A percentile compares a stretch with the other conserved stretches of the same genome.
Evolutionary conservation across 1,140 invertebrate species (phyloP).

Genomic region (Sminthurinus signatus): DNA sequence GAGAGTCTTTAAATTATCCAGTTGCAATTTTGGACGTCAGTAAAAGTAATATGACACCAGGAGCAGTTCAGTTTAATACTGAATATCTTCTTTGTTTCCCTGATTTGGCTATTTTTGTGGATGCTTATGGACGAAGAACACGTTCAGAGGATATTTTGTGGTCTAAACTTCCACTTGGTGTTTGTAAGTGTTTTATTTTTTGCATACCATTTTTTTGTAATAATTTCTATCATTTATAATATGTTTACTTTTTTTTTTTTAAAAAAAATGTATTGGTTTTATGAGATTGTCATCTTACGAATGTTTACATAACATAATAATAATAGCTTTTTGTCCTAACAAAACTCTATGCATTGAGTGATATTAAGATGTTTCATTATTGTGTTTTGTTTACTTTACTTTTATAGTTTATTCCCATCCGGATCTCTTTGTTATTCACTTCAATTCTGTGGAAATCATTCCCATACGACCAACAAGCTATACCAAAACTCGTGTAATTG

Average conservation of each 20-base stretch:
- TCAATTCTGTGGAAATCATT: slow-evolving; percentile 59
- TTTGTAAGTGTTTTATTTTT: slow-evolving; percentile 55
- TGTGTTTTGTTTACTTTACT: background rate
- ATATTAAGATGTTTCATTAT: no score
- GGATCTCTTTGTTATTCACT: slow-evolving; percentile 70
- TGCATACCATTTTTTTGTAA: no score
- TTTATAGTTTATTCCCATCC: slow-evolving; percentile 61
- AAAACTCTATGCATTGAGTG: no score
- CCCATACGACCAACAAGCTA: slow-evolving; percentile 44
- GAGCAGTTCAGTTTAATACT: background rate
- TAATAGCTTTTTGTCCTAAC: no score
- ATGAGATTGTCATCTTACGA: no score
- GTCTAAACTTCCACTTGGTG: slow-evolving; percentile 68
- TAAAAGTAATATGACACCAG: slow-evolving; percentile 4
- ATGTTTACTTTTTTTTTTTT: no score
- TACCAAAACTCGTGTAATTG: slow-evolving; percentile 9
- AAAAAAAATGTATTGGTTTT: no score
- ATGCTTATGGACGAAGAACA: slow-evolving; percentile 68
- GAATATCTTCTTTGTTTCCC: slow-evolving; percentile 81
- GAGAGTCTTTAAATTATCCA: slow-evolving; percentile 46
- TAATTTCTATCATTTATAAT: no score
- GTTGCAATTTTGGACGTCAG: slow-evolving; percentile 47
- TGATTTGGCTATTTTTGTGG: slow-evolving; percentile 81
- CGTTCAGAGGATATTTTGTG: slow-evolving; percentile 70
- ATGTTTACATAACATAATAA: no score